Conservation (phyloP, 1,140 invertebrate genomes). For the Vanessa atalanta region DNA sequence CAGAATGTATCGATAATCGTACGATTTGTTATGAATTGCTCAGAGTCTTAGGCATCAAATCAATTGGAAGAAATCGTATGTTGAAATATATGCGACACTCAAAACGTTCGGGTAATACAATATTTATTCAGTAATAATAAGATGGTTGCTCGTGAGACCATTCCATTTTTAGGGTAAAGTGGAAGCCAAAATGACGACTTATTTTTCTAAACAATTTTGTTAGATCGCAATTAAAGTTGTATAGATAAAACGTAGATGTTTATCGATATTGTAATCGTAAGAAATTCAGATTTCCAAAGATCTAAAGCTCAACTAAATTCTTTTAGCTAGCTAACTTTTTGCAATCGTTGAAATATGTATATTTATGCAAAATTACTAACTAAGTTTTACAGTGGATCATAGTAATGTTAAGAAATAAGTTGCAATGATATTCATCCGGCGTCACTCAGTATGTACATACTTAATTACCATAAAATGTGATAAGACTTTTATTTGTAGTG, state of each 20-base stretch:
- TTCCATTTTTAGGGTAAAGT: slow-evolving; percentile 76
- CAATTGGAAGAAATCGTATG: slow-evolving; percentile 7
- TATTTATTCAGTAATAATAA: slow-evolving; percentile 22
- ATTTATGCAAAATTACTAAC: slow-evolving; percentile 44
- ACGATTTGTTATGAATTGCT: slow-evolving; percentile 11
- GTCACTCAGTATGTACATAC: slow-evolving; percentile 61
- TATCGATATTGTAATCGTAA: slow-evolving; percentile 72
- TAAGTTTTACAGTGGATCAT: slow-evolving; percentile 15
- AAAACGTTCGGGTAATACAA: slow-evolving; percentile 12
- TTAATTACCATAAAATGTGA: slow-evolving; percentile 73
- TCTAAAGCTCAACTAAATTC: slow-evolving; percentile 76
- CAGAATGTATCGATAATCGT: not conserved
- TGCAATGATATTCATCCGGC: slow-evolving; percentile 41
- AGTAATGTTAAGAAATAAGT: slow-evolving; percentile 28
- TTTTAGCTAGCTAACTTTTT: slow-evolving; percentile 66
- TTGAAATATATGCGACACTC: slow-evolving; percentile 19
- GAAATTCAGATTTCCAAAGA: slow-evolving; percentile 78
- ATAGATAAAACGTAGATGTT: slow-evolving; percentile 73
- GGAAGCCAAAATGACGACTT: slow-evolving; percentile 79
- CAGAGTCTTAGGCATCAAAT: slow-evolving; percentile 22
- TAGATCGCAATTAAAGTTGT: slow-evolving; percentile 74
- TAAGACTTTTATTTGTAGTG: slow-evolving; percentile 66
- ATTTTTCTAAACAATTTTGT: slow-evolving; percentile 80
- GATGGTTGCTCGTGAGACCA: slow-evolving; percentile 73
- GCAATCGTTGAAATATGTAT: slow-evolving; percentile 55